Base-by-base conservation (phyloP, 2,113 vertebrate species). In the Passer domesticus region DNA sequence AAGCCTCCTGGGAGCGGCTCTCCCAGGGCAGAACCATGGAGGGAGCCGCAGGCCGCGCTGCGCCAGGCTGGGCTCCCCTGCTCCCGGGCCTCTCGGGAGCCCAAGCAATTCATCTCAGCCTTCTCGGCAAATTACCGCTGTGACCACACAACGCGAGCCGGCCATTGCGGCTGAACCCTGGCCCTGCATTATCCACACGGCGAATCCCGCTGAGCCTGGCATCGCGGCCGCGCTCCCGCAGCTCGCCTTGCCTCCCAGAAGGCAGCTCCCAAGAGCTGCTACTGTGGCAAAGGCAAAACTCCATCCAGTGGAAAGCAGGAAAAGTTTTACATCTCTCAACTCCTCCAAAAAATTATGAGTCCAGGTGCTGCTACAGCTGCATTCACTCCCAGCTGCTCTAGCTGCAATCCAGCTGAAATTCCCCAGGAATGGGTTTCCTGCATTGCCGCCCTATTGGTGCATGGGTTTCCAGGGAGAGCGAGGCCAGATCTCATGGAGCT, bases 161-260 rank as follows among this genome's bases (percentile, higher is more conserved):
- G 25, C 89, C 68, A 43, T 94, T 96, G 83, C 83, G 64, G 55
- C 64, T 84, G 91, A 96, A 15, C 76, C 87, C 84, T 1, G 68
- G 76, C 77, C 31, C 1, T 3, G 55, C 31, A 77, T 96, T 89
- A 94, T 77, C 81, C 68, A 13, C 60, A 28, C 37, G 1, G 41
- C 0, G 24, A 92, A 73, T 92, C 94, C 89, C 25, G 15, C 76
- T 60, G 83, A 41, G 93, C 76, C 83, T 55, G 88, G 85, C 80
- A 73, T 85, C 87, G 69, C 89, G 39, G 18, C 39, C 43, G 28
- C 0, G 6, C 82, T 82, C 82, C 89, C 2, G 6, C 75, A 35
- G 80, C 76, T 86, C 8, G 1, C 37, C 46, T 76, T 33, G 77
- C 76, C 83, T 84, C 83, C 68, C 87, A 50, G 55, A 66, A 88